Percentiles rank a stretch among this genome's conserved stretches.
Evolutionary conservation across 2,888 invertebrate species (phyloP).

Genomic region (Protula sp.): DNA sequence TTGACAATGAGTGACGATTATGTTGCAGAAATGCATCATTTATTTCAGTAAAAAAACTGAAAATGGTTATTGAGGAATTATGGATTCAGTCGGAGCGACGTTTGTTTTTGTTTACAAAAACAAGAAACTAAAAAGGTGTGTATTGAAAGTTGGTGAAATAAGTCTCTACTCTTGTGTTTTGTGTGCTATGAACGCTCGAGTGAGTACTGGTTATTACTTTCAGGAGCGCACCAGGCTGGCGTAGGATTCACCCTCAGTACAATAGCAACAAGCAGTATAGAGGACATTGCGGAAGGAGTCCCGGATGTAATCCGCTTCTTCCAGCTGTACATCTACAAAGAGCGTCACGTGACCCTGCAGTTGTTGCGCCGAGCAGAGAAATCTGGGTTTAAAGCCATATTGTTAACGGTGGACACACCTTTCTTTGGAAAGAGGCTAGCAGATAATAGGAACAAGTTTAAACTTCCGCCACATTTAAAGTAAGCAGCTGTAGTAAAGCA

Average conservation of each 20-base stretch:
- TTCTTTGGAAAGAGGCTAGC: constrained; percentile 71
- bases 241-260: constrained; percentile 80
- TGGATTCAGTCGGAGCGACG: too few species aligned
- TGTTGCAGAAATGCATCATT: too few species aligned
- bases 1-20: too few species aligned
- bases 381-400: constrained; percentile 79
- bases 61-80: too few species aligned
- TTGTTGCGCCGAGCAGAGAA: constrained; percentile 73
- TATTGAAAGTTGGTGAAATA: too few species aligned
- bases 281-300: constrained; percentile 72
- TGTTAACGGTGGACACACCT: constrained; percentile 83
- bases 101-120: too few species aligned
- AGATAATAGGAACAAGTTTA: constrained; percentile 75
- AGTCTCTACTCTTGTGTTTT: too few species aligned
- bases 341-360: constrained; percentile 44
- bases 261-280: constrained; percentile 78
- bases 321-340: constrained; percentile 78
- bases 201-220: too few species aligned
- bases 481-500: constrained; percentile 42
- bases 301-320: constrained; percentile 72
- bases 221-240: constrained; percentile 72
- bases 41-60: too few species aligned
- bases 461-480: constrained; percentile 73
- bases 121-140: too few species aligned
- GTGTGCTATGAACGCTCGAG: too few species aligned